A percentile compares a stretch with the other conserved stretches of the same genome.
Evolutionary conservation across 2,888 invertebrate genomes (phyloP).

Genomic region (Oegoconia quadripuncta): DNA sequence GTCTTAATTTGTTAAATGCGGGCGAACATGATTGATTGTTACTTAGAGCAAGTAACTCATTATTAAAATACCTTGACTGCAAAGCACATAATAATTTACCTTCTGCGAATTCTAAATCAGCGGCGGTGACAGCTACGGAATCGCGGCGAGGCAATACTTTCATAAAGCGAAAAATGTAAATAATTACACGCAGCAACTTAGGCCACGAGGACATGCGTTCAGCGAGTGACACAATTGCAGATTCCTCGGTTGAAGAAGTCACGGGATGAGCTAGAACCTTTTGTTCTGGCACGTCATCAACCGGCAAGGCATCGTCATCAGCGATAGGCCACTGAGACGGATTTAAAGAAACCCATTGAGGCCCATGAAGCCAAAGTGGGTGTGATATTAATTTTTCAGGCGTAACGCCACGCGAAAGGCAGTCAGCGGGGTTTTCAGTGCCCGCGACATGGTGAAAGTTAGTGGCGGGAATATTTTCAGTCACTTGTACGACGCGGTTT

Average conservation of each 20-base stretch:
- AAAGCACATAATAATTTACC: neutral
- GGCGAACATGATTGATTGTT: neutral
- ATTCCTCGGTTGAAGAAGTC: too few species aligned
- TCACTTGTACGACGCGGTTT: too few species aligned
- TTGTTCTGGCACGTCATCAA: neutral
- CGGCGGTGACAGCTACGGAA: too few species aligned
- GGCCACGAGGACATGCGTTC: neutral
- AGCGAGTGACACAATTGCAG: neutral
- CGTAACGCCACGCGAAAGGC: slow-evolving; percentile 11
- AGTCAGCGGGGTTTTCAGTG: slow-evolving; percentile 16
- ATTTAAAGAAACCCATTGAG: slow-evolving; percentile 3
- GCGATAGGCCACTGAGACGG: neutral
- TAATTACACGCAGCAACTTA: neutral
- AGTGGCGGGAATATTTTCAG: too few species aligned
- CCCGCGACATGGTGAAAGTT: slow-evolving; percentile 6
- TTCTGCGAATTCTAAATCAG: slow-evolving; percentile 1
- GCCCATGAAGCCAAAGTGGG: slow-evolving; percentile 6
- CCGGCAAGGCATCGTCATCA: neutral
- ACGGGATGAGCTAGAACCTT: slow-evolving; percentile 1
- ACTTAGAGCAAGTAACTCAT: neutral
- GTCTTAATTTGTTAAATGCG: slow-evolving; percentile 1
- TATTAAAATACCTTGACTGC: neutral
- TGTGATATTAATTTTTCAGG: slow-evolving; percentile 8
- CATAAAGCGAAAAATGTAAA: neutral
- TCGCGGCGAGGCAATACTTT: too few species aligned